Evolutionary conservation across 2,797 vertebrate species (phyloP).

Genomic region (Danio choprae): DNA sequence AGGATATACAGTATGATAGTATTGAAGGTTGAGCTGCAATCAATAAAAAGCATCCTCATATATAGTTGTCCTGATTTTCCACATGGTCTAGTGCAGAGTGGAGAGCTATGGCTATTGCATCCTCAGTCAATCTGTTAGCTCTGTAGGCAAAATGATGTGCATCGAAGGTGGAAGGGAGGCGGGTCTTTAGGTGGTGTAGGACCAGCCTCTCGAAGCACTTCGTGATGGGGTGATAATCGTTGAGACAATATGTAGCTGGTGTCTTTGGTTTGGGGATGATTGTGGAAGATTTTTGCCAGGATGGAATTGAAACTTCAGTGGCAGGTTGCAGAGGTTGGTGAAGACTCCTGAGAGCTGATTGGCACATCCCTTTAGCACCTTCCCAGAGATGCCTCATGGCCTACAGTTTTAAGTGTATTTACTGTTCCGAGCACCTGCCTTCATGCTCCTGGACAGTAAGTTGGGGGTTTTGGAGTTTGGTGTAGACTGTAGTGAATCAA

Average conservation of each 20-base stretch:
- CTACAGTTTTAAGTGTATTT: no score
- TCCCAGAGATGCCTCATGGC: no score
- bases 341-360: background rate
- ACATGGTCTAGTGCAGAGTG: background rate
- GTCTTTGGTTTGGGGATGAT: background rate
- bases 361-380: no score
- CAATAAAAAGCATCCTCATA: background rate
- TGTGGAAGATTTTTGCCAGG: background rate
- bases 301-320: background rate
- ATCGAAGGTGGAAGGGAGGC: background rate
- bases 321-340: background rate
- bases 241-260: background rate
- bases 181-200: no score
- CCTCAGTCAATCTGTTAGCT: background rate
- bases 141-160: background rate
- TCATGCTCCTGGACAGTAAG: no score
- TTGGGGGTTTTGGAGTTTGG: no score
- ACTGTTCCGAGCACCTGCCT: no score
- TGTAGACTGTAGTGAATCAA: no score
- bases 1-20: background rate
- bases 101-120: background rate
- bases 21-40: background rate
- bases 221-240: background rate
- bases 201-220: background rate
- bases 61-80: background rate